Evolutionary conservation across 64 coral and sea anemone species (phyloP), one percentile per base, ranked within the genome.

Genomic region (Catalaphyllia jardinei): DNA sequence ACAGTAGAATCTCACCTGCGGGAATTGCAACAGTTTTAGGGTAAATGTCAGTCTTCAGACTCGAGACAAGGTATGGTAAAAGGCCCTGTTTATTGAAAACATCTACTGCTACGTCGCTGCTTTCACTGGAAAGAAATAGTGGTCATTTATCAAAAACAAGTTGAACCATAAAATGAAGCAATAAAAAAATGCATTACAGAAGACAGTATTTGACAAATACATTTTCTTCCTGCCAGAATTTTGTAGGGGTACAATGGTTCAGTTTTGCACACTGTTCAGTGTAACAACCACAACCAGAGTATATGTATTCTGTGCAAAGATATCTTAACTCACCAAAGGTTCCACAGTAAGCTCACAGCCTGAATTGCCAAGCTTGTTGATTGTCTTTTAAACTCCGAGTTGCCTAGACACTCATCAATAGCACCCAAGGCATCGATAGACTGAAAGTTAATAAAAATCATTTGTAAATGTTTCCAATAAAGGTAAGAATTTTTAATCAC

Each of bases 281-380:
- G 20, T 22, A 69, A 22, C 24, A 27, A 69, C 20, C 6, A 61
- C 11, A 31, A 78, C 20, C 51, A 88, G 4, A 59, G 6, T 38
- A n/a, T n/a, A n/a, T n/a, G n/a, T n/a, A 27, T 33, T 78, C 50
- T 6, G 4, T 35, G 46, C 29, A 31, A 50, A 24, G 10, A 5
- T 10, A 62, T 57, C 13, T 19, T 30, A 0, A 92, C 93, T 87
- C 74, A 96, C 95, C 95, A 96, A 20, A 96, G 78, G 91, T 96
- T 96, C 95, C 95, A 96, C 27, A 96, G 78, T 72, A 96, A 88
- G 67, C 90, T 96, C 15, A 96, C 77, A 42, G 88, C 78, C 72
- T 96, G 95, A 10, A 96, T 73, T 24, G 90, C 95, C 71, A 96
- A 92, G 55, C 81, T 93, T 57, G 75, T 71, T 30, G 83, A 90